Percentiles rank a stretch among this genome's conserved stretches.
These are phyloP conservation scores for Ascidia mentula DNA, from an alignment of 23 tunicate genomes.

Conservation along the genomic window DNA sequence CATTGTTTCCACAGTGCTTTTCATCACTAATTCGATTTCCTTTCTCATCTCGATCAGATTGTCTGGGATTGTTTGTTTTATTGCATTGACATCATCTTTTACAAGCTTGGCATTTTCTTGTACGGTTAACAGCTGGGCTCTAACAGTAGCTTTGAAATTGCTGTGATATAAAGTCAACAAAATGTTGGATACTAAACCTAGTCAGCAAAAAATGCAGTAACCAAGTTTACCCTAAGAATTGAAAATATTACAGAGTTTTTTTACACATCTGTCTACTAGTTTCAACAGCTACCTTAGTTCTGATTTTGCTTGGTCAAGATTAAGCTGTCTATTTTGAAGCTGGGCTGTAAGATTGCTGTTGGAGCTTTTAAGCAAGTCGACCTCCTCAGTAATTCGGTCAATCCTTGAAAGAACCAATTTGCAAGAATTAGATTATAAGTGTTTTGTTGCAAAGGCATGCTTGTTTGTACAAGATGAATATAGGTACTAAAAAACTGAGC, in stretches of 20 bases:
- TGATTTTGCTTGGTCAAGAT: neutral
- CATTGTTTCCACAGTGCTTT: neutral
- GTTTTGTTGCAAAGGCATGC: too few species aligned
- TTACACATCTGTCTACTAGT: neutral
- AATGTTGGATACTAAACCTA: too few species aligned
- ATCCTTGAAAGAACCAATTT: slow-evolving; percentile 15
- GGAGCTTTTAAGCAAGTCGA: slow-evolving; percentile 17
- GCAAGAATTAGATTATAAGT: too few species aligned
- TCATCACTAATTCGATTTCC: neutral
- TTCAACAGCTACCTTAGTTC: neutral
- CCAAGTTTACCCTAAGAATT: too few species aligned
- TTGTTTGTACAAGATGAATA: too few species aligned
- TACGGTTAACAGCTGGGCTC: neutral
- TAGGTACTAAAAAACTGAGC: too few species aligned
- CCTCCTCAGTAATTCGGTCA: slow-evolving; percentile 24
- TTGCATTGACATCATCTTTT: neutral
- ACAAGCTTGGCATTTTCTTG: neutral
- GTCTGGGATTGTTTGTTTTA: neutral
- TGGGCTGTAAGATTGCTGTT: neutral
- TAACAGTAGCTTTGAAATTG: neutral
- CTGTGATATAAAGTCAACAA: too few species aligned
- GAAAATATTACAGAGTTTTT: neutral
- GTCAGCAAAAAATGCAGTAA: too few species aligned
- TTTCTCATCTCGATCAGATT: too few species aligned
- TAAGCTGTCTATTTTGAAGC: slow-evolving; percentile 5